Conservation (phyloP, 1,140 invertebrate species). For the Zaprionus davidi region DNA sequence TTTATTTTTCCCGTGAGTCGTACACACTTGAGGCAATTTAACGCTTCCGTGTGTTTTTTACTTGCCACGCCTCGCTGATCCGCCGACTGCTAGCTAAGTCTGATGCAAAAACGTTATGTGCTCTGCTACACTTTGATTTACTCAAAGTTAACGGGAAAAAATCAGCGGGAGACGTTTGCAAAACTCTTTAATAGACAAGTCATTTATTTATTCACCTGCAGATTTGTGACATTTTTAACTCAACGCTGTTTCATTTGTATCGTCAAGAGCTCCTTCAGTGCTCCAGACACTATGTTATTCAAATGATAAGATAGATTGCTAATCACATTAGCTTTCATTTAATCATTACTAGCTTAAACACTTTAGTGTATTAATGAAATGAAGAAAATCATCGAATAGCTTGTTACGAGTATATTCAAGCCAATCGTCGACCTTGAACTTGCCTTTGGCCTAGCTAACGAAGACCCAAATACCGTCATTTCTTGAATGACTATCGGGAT, state of each 20-base stretch:
- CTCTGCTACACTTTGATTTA: slow-evolving; percentile 43
- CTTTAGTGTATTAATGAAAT: neutral
- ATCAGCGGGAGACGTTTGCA: neutral
- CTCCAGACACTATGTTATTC: neutral
- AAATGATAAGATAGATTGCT: neutral
- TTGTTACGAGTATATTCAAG: neutral
- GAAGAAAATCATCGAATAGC: neutral
- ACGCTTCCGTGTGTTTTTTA: slow-evolving; percentile 75
- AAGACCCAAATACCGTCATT: slow-evolving; percentile 3
- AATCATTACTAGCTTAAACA: neutral
- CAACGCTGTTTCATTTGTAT: neutral
- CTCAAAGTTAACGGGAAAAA: slow-evolving; percentile 26
- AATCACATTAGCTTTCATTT: neutral
- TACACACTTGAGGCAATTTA: slow-evolving; percentile 73
- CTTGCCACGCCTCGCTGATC: slow-evolving; percentile 56
- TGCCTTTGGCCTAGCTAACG: neutral
- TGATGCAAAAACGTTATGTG: slow-evolving; percentile 13
- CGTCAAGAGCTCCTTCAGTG: neutral
- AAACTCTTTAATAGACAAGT: neutral
- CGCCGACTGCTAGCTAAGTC: neutral
- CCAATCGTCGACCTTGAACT: neutral
- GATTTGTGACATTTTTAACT: neutral
- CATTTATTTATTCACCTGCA: neutral
- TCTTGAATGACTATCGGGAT: neutral
- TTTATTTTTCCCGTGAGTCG: slow-evolving; percentile 14